Conservation (phyloP, 2,888 invertebrate genomes). For the Cheilosia variabilis region DNA sequence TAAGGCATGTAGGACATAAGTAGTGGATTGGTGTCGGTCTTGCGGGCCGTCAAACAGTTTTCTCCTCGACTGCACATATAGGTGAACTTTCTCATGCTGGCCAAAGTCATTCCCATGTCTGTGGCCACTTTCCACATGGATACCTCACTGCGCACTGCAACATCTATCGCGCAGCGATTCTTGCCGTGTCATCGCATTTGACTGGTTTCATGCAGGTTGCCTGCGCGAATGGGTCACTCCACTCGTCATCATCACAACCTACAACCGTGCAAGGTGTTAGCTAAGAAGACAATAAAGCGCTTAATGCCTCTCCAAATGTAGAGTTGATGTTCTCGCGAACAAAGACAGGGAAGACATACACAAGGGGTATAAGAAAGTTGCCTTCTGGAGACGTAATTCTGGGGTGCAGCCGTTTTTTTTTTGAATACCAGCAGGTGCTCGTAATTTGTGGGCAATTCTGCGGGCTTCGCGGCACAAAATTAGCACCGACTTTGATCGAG, state of each 20-base stretch:
- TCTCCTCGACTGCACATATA: constrained; percentile 23
- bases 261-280: constrained; percentile 44
- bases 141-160: background rate
- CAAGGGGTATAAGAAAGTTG: background rate
- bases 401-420: constrained; percentile 40
- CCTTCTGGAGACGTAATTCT: constrained; percentile 23
- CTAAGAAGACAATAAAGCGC: constrained; percentile 41
- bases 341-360: background rate
- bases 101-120: constrained; percentile 49
- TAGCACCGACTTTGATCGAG: constrained; percentile 55
- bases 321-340: background rate
- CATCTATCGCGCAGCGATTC: constrained; percentile 22
- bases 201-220: constrained; percentile 44
- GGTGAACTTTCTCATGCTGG: constrained; percentile 35
- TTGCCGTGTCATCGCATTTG: constrained; percentile 41
- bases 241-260: too few relatives aligned
- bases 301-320: constrained; percentile 26
- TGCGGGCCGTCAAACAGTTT: background rate
- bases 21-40: background rate
- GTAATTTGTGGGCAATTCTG: constrained; percentile 42
- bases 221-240: constrained; percentile 22
- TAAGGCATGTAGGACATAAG: background rate
- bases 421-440: constrained; percentile 41
- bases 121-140: constrained; percentile 22
- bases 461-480: constrained; percentile 48